Conservation (phyloP, 1,140 invertebrate species). For the Rhysida immarginata region DNA sequence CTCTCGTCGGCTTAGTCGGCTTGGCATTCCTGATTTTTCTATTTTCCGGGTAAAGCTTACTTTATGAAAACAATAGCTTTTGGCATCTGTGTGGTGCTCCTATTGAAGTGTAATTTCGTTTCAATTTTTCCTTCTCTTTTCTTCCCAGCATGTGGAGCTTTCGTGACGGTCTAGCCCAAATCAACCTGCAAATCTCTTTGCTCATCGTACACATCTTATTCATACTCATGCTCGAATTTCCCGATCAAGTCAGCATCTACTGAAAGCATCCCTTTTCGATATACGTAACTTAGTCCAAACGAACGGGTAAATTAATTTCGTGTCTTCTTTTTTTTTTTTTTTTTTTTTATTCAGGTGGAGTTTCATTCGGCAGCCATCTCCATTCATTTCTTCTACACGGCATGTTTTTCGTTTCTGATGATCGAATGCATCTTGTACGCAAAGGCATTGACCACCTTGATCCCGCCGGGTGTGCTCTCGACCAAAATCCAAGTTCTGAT, state of each 20-base stretch:
- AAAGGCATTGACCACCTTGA: neutral
- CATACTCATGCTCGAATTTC: no score
- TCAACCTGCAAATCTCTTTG: neutral
- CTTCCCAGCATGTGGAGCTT: neutral
- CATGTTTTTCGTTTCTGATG: neutral
- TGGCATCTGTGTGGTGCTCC: no score
- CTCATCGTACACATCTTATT: neutral
- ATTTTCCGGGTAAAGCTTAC: neutral
- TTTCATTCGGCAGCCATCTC: neutral
- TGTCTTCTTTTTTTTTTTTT: no score
- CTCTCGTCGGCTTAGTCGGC: neutral
- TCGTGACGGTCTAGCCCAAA: neutral
- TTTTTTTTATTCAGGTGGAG: neutral
- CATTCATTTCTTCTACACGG: constrained; percentile 4
- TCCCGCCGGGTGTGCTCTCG: neutral
- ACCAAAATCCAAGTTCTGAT: neutral
- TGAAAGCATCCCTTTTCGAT: no score
- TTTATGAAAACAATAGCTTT: no score
- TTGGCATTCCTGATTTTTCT: neutral
- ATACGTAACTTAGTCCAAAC: no score
- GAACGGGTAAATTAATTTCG: no score
- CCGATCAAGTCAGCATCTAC: no score
- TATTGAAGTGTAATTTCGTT: no score
- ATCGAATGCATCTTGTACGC: neutral
- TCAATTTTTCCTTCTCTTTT: neutral